A percentile compares a stretch with the other conserved stretches of the same genome.
Conservation (phyloP, 2,888 invertebrate genomes). For the Oxyscelio sp. region DNA sequence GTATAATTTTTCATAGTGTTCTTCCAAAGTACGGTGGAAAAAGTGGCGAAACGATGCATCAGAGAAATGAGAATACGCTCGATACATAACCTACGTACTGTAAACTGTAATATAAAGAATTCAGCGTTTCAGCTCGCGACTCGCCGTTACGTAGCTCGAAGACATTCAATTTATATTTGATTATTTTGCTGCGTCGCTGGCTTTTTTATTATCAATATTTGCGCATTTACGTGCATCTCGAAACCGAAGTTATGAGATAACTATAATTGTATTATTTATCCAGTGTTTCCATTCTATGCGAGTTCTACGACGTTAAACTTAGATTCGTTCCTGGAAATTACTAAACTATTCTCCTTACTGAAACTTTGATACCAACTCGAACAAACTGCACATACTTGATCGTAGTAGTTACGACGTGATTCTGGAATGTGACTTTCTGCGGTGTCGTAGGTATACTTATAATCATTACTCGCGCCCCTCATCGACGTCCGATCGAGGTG, state of each 20-base stretch:
- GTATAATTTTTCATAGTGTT: too few relatives aligned
- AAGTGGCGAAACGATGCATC: not conserved
- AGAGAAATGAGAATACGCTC: constrained; percentile 6
- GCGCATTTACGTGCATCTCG: constrained; percentile 49
- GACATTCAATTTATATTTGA: constrained; percentile 3
- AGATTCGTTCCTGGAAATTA: constrained; percentile 73
- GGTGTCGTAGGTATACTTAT: constrained; percentile 62
- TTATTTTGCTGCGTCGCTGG: constrained; percentile 2
- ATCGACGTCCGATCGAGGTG: constrained; percentile 43
- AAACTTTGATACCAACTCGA: constrained; percentile 72
- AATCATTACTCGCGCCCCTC: constrained; percentile 65
- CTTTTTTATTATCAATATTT: constrained; percentile 61
- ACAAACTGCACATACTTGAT: constrained; percentile 73
- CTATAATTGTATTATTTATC: constrained; percentile 75
- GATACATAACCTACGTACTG: too few relatives aligned
- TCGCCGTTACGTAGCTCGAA: not conserved
- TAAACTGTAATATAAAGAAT: constrained; percentile 1
- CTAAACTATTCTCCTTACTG: constrained; percentile 75
- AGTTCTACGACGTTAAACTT: constrained; percentile 72
- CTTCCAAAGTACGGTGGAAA: too few relatives aligned
- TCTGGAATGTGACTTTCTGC: constrained; percentile 65
- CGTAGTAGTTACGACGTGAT: constrained; percentile 71
- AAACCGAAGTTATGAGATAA: constrained; percentile 67
- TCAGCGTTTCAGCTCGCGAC: constrained; percentile 23
- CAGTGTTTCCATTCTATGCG: constrained; percentile 70